Evolutionary conservation across 2,888 invertebrate species (phyloP).

Genomic region (Zelleria hepariella): DNA sequence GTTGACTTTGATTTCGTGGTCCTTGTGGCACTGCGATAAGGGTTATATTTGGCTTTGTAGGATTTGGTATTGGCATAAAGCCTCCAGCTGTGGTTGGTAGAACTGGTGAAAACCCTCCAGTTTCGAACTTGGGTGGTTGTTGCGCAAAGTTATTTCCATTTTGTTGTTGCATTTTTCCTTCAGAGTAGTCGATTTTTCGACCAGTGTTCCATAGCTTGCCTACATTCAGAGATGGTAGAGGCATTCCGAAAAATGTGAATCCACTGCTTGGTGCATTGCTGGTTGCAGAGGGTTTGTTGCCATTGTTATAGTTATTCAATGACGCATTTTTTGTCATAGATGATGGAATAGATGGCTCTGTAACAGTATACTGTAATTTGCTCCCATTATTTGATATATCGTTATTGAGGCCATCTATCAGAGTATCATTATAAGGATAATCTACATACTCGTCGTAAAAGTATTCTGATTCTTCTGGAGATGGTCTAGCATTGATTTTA

Average conservation of each 20-base stretch:
- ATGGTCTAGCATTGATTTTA: conserved; percentile 66
- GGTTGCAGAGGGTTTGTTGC: conserved; percentile 42
- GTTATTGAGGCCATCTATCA: conserved; percentile 45
- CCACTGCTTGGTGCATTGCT: conserved; percentile 70
- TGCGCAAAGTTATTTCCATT: conserved; percentile 42
- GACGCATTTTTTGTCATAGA: conserved; percentile 40
- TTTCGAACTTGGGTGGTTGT: conserved; percentile 76
- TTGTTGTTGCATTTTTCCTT: conserved; percentile 38
- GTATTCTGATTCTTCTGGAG: conserved; percentile 84
- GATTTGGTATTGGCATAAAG: conserved; percentile 76
- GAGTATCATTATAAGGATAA: conserved; percentile 77
- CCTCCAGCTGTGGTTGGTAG: conserved; percentile 80
- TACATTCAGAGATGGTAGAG: conserved; percentile 80
- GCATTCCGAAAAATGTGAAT: conserved; percentile 89
- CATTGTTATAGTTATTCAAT: conserved; percentile 28
- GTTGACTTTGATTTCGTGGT: conserved; percentile 18
- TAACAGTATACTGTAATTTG: conserved; percentile 49
- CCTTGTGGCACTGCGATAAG: background rate
- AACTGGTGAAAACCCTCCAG: conserved; percentile 84
- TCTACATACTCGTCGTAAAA: conserved; percentile 88
- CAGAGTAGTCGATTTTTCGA: conserved; percentile 60
- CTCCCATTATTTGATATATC: conserved; percentile 36
- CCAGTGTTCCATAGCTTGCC: conserved; percentile 74
- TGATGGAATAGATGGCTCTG: conserved; percentile 70
- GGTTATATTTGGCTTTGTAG: conserved; percentile 17